Conservation (phyloP, 2,888 invertebrate genomes). For the Ferdinandea cuprea region DNA sequence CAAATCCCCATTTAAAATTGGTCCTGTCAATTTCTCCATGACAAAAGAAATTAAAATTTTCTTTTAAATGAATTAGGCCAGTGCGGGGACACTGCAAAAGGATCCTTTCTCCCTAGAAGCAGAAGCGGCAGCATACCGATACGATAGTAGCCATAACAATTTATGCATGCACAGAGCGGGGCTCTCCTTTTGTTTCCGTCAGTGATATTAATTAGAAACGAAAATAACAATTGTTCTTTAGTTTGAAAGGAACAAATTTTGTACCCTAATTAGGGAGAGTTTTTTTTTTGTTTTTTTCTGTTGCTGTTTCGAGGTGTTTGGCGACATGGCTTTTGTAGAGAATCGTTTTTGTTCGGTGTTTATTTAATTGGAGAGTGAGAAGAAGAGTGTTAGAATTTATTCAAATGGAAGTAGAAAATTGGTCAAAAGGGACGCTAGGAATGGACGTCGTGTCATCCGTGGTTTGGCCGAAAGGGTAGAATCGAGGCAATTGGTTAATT, state of each 20-base stretch:
- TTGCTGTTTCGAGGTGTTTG: slow-evolving; percentile 19
- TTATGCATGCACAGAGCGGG: not conserved
- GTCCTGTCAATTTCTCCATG: slow-evolving; percentile 53
- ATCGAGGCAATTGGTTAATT: too few relatives aligned
- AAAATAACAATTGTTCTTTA: slow-evolving; percentile 34
- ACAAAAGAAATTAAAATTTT: slow-evolving; percentile 63
- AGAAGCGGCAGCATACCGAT: too few relatives aligned
- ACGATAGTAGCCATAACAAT: slow-evolving; percentile 5
- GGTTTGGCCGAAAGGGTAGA: too few relatives aligned
- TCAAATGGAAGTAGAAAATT: not conserved
- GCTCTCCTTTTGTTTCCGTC: slow-evolving; percentile 11
- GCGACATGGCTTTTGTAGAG: not conserved
- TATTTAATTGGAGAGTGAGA: slow-evolving; percentile 20
- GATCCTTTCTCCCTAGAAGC: slow-evolving; percentile 12
- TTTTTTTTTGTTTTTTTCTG: too few relatives aligned
- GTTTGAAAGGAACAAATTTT: slow-evolving; percentile 10
- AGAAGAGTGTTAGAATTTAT: not conserved
- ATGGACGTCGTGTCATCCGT: too few relatives aligned
- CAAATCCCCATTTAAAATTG: slow-evolving; percentile 67
- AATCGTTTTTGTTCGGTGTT: slow-evolving; percentile 32
- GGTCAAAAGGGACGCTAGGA: not conserved
- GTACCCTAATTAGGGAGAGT: slow-evolving; percentile 64
- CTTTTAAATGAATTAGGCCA: slow-evolving; percentile 40
- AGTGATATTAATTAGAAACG: slow-evolving; percentile 29
- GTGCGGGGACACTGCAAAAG: not conserved